These are phyloP conservation scores for Morone chrysops DNA, from an alignment of 2,113 vertebrate species.

Conservation along the genomic window DNA sequence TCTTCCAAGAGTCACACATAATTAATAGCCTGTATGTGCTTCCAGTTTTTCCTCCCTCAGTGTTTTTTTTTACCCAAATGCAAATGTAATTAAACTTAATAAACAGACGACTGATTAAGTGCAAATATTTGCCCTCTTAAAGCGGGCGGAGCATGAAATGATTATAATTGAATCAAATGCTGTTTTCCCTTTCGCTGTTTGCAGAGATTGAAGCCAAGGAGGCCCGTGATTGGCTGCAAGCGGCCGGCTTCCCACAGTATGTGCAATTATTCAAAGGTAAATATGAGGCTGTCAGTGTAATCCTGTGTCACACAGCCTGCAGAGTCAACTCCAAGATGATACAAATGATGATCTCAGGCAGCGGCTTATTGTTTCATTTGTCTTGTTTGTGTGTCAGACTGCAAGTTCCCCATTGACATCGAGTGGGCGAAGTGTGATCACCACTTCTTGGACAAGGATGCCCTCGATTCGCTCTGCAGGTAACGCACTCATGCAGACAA, in stretches of 20 bases:
- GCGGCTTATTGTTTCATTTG: background rate
- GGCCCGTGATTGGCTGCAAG: conserved; percentile 92
- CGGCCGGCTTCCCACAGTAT: conserved; percentile 93
- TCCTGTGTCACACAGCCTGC: background rate
- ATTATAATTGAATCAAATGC: conserved; percentile 57
- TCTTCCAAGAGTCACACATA: conserved; percentile 56
- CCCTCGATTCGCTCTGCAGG: conserved; percentile 74
- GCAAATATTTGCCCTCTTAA: conserved; percentile 72
- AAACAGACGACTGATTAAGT: conserved; percentile 64
- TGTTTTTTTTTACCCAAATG: conserved; percentile 14
- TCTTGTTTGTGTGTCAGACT: conserved; percentile 50
- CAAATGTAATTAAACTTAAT: conserved; percentile 67
- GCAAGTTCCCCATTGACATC: conserved; percentile 64
- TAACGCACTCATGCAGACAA: conserved; percentile 15
- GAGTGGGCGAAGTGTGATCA: conserved; percentile 69
- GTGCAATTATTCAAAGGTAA: conserved; percentile 93
- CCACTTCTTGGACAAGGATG: conserved; percentile 73
- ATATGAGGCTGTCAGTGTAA: conserved; percentile 33
- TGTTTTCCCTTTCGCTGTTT: conserved; percentile 67
- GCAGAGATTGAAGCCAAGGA: conserved; percentile 93
- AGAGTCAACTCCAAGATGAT: background rate
- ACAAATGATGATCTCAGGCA: background rate
- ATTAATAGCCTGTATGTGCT: conserved; percentile 57
- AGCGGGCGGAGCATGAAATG: conserved; percentile 52
- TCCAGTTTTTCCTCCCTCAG: conserved; percentile 15